Conservation (phyloP, 2,113 vertebrate genomes). For the Rhinolophus sinicus region DNA sequence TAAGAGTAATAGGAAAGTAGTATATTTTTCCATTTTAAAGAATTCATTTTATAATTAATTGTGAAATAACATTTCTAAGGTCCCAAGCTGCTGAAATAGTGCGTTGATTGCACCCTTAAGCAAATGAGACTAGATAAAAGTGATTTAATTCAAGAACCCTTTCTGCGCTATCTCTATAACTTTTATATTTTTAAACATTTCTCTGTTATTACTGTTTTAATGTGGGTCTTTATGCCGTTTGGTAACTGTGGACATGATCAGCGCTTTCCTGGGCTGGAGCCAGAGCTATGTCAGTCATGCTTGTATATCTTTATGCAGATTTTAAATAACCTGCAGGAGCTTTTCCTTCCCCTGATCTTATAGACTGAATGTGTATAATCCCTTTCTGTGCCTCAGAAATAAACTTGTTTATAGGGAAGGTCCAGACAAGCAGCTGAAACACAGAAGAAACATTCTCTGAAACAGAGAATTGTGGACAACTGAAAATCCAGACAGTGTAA, state of each 20-base stretch:
- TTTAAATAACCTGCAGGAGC: slow-evolving; percentile 49
- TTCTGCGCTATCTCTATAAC: slow-evolving; percentile 5
- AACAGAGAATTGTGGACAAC: neutral
- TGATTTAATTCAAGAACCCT: slow-evolving; percentile 32
- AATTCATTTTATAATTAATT: slow-evolving; percentile 75
- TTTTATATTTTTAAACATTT: neutral
- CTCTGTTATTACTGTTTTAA: slow-evolving; percentile 59
- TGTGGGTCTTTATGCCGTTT: neutral
- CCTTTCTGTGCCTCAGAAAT: neutral
- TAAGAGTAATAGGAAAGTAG: slow-evolving; percentile 47
- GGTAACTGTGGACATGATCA: slow-evolving; percentile 6
- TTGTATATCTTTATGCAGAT: slow-evolving; percentile 9
- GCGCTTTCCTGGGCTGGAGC: neutral
- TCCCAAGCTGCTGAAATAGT: slow-evolving; percentile 49
- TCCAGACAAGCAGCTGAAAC: neutral
- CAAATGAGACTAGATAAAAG: slow-evolving; percentile 59
- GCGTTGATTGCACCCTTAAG: slow-evolving; percentile 31
- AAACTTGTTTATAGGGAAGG: neutral
- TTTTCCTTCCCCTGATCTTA: slow-evolving; percentile 20
- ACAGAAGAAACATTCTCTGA: neutral
- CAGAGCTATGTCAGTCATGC: neutral
- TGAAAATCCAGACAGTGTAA: neutral
- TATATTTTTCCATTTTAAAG: slow-evolving; percentile 73
- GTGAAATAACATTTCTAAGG: slow-evolving; percentile 68
- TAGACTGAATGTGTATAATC: neutral